Percentiles rank a stretch among this genome's conserved stretches.
Evolutionary conservation across 92 coral and sea anemone genomes (phyloP).

Genomic region (Scolanthus callimorphus): DNA sequence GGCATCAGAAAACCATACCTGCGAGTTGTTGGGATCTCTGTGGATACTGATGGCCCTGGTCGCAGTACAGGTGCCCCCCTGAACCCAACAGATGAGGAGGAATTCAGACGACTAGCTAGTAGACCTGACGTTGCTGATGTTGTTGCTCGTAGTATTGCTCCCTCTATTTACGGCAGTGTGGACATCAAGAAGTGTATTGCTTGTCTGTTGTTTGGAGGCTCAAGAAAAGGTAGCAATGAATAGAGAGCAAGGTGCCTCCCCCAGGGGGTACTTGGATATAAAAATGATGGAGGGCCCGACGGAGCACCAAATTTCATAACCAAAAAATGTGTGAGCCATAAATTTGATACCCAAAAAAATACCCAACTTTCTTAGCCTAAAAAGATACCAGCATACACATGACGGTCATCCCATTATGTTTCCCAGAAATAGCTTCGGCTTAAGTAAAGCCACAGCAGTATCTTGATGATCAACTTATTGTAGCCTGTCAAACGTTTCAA

Average conservation of each 20-base stretch:
- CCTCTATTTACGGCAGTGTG: slow-evolving; percentile 94
- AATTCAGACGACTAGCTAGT: slow-evolving; percentile 76
- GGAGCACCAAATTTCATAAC: no score
- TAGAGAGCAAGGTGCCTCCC: neutral
- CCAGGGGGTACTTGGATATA: no score
- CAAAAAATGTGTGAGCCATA: neutral
- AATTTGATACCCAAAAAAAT: neutral
- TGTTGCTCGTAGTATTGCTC: slow-evolving; percentile 94
- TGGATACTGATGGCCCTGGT: slow-evolving; percentile 96
- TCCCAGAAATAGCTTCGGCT: no score
- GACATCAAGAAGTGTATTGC: slow-evolving; percentile 94
- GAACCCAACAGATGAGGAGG: slow-evolving; percentile 83
- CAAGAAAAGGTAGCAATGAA: slow-evolving; percentile 63
- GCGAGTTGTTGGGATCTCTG: slow-evolving; percentile 89
- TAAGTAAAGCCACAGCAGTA: no score
- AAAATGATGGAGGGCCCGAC: no score
- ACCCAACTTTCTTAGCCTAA: no score
- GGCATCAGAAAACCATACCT: slow-evolving; percentile 96
- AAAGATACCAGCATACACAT: no score
- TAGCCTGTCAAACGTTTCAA: no score
- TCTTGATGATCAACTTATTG: no score
- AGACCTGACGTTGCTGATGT: slow-evolving; percentile 85
- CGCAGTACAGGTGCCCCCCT: slow-evolving; percentile 77
- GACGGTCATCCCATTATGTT: no score
- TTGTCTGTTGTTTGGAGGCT: slow-evolving; percentile 96